Evolutionary conservation across 2,113 vertebrate species (phyloP).

Genomic region (Erinaceus europaeus): DNA sequence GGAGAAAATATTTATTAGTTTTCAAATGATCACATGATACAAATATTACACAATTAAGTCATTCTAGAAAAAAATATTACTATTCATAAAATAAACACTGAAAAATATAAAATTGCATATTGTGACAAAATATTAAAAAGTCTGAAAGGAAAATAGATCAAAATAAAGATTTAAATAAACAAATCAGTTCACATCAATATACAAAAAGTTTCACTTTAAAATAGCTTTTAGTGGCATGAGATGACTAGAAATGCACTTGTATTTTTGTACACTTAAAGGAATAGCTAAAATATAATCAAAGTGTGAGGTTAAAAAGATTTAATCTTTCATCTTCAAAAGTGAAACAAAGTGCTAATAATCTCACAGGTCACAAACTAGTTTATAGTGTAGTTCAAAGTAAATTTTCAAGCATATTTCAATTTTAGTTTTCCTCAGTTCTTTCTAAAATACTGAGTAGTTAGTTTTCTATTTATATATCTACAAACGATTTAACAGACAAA

Average conservation of each 20-base stretch:
- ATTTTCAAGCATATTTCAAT: conserved; percentile 48
- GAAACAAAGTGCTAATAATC: background rate
- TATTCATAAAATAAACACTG: conserved; percentile 72
- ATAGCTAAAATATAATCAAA: conserved; percentile 62
- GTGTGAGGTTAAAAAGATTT: conserved; percentile 16
- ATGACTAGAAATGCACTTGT: conserved; percentile 63
- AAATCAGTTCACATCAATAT: conserved; percentile 72
- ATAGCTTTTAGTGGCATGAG: conserved; percentile 50
- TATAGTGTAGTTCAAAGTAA: conserved; percentile 17
- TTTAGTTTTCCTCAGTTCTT: conserved; percentile 25
- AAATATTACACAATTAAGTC: conserved; percentile 72
- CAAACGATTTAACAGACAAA: conserved; percentile 28
- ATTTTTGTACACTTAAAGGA: conserved; percentile 60
- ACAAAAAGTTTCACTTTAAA: conserved; percentile 67
- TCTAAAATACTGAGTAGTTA: background rate
- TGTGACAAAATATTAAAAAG: conserved; percentile 64
- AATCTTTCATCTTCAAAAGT: conserved; percentile 59
- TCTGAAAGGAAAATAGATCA: conserved; percentile 68
- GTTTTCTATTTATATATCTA: conserved; percentile 13
- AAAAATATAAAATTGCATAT: conserved; percentile 67
- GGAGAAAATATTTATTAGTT: conserved; percentile 78
- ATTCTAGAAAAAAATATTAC: conserved; percentile 74
- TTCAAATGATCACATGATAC: conserved; percentile 75
- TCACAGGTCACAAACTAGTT: conserved; percentile 47
- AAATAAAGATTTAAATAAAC: conserved; percentile 71